Conservation (phyloP, 2,113 vertebrate genomes). For the Tapirus terrestris region DNA sequence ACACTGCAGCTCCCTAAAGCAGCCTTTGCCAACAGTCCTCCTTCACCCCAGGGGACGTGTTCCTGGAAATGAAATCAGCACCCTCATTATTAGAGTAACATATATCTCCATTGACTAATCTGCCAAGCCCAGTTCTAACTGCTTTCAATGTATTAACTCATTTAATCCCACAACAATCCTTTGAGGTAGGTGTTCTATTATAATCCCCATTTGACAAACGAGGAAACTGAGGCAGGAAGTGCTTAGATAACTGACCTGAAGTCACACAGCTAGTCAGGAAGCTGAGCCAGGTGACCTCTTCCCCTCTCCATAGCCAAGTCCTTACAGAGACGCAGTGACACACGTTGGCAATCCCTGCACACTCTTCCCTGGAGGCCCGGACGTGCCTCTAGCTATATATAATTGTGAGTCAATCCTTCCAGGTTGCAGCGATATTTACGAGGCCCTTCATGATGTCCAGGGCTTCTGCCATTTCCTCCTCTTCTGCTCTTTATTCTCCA, state of each 20-base stretch:
- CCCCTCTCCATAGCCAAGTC: not conserved
- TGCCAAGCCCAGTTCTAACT: not conserved
- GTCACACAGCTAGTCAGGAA: not conserved
- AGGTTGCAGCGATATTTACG: not conserved
- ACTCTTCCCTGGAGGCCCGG: not conserved
- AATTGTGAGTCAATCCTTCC: not conserved
- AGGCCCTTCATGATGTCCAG: not conserved
- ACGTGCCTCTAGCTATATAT: not conserved
- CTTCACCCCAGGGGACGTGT: not conserved
- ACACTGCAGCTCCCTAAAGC: not conserved
- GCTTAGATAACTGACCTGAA: not conserved
- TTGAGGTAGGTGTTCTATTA: not conserved
- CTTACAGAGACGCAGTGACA: not conserved
- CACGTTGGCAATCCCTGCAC: not conserved
- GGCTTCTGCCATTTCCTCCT: not conserved
- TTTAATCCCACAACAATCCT: not conserved
- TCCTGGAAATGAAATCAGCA: not conserved
- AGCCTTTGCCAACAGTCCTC: not conserved
- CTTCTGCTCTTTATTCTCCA: not conserved
- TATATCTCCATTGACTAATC: not conserved
- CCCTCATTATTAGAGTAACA: not conserved
- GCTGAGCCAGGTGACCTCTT: not conserved
- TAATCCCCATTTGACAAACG: not conserved
- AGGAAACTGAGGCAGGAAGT: not conserved
- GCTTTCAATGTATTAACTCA: not conserved